Conservation (phyloP, 1,140 invertebrate species). For the Conus ventricosus region DNA sequence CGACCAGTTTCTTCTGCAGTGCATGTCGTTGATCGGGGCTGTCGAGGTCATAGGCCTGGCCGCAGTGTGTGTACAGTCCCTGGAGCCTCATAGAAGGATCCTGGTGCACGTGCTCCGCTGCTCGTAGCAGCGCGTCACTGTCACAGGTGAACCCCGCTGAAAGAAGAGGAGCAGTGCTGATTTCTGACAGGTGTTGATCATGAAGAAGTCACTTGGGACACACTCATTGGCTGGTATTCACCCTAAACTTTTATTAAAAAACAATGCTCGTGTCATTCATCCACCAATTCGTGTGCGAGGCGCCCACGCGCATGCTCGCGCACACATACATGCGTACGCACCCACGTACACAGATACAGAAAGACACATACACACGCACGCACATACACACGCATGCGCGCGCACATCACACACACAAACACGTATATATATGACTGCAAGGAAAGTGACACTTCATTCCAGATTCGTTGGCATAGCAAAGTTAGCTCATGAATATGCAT, state of each 20-base stretch:
- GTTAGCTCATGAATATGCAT: no score
- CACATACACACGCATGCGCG: not conserved
- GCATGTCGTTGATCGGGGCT: conserved; percentile 24
- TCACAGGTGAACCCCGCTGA: conserved; percentile 68
- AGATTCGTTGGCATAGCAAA: no score
- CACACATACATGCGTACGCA: not conserved
- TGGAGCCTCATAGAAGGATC: conserved; percentile 49
- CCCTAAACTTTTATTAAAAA: no score
- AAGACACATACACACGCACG: not conserved
- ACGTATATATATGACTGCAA: no score
- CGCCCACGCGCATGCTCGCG: not conserved
- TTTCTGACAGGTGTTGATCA: no score
- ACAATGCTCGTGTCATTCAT: no score
- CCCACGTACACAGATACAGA: not conserved
- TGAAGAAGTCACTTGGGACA: no score
- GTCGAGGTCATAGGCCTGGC: conserved; percentile 56
- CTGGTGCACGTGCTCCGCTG: conserved; percentile 42
- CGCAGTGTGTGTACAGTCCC: conserved; percentile 67
- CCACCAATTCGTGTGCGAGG: no score
- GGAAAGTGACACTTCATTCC: no score
- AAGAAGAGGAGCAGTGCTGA: not conserved
- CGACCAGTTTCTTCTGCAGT: conserved; percentile 44
- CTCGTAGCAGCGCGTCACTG: conserved; percentile 40
- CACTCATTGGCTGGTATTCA: no score
- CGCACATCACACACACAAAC: no score